Base-by-base conservation (phyloP, 1,140 invertebrate genomes). In the Anastrepha obliqua region DNA sequence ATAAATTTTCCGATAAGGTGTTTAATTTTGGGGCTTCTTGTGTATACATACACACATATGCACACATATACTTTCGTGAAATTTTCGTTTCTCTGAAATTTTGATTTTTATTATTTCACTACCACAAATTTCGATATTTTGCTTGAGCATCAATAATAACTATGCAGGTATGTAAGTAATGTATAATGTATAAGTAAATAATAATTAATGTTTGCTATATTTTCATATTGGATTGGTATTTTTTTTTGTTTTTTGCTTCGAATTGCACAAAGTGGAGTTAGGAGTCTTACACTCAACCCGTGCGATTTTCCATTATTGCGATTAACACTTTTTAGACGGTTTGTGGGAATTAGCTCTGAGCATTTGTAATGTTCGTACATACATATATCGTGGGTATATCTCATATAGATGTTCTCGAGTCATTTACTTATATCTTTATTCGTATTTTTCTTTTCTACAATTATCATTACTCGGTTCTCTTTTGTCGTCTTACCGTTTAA, bases 401-500 rank as follows among this genome's bases (percentile, higher is more conserved):
- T 55, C 47, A 55, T 58, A n/a, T 3, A 2, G 47, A 29, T 58
- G 13, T 42, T 55, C 47, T n/a, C 51, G 6, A 55, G 29, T 74
- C n/a, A 81, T 81, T 51, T 51, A n/a, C 7, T 29, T 81, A 20
- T 29, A 20, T 70, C 5, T 81, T 47, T 55, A 17, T 20, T 17
- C 5, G 47, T 9, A 67, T 15, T 42, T 67, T 20, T 55, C 8
- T 81, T 29, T 58, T 29, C 29, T 29, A 29, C 29, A 29, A 42
- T 81, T n/a, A 55, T 81, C 44, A 7, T 29, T 81, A 81, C 74
- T 81, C 74, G 47, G 74, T 55, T 81, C 47, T 81, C 44, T 44
- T 81, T 81, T 81, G 17, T 47, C 51, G 42, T 81, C 55, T 74
- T 44, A 44, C 70, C 70, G 70, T 74, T 81, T 81, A 29, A 55